Evolutionary conservation across 2,797 vertebrate species (phyloP), one percentile per base, ranked within the genome.

Genomic region (Rhodeus uyekii): DNA sequence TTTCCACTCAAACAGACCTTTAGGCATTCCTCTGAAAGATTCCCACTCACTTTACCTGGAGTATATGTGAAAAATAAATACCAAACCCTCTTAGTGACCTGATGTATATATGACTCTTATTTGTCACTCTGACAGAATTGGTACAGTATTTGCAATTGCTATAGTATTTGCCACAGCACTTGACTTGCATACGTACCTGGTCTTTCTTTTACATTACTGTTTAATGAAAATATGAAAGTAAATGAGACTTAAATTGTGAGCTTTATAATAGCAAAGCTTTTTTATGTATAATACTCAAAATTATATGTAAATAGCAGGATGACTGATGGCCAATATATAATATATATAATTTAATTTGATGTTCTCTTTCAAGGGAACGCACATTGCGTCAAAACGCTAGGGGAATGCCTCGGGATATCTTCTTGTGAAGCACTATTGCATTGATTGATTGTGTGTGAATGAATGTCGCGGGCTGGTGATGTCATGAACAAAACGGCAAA

Each of bases 31-130:
- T 81, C 55, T 50, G 68, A n/a, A 74, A 74, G 71, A 42, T 75
- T 74, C 36, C 27, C 34, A 24, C 46, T 53, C n/a, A 9, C 60
- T 75, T 81, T 74, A 36, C 58, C 55, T 73, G 71, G 61, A 65
- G 69, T 29, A n/a, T 73, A 75, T 75, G 60, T 75, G 60, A 55
- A 53, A 74, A 74, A 81, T 81, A 81, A 74, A 81, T 74, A 39
- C 9, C 42, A 55, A 81, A 81, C 60, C 60, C 44, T 65, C 61
- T 42, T 53, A 74, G 71, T 74, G 71, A 74, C 79, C 69, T 48
- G 50, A 65, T 74, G 24, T 42, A 50, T 42, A 50, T 81, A 72
- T 32, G 44, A 39, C 32, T 74, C 44, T 38, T 74, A 81, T 81
- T 74, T 81, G 44, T 81, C 71, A 74, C 18, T 53, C n/a, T 81